Evolutionary conservation across 2,888 invertebrate species (phyloP), one percentile per base, ranked within the genome.

Genomic region (Hofmannophila pseudospretella): DNA sequence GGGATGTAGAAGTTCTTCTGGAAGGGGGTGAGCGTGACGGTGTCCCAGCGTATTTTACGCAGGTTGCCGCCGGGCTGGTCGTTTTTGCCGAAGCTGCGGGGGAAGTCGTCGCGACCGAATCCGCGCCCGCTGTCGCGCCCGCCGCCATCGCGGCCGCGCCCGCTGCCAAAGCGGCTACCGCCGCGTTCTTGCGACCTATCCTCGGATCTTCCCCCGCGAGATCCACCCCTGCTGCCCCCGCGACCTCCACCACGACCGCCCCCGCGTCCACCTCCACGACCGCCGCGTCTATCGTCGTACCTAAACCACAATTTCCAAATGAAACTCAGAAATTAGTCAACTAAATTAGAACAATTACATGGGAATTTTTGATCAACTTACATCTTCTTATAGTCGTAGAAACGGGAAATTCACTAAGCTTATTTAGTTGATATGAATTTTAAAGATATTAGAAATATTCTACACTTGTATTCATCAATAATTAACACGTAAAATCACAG

Each of bases 1-100:
- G 97, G 96, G 25, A 93, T 89, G 67, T 98, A 98, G 67, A 98
- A 98, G 77, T 97, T 95, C 78, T 98, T 98, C 65, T 96, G 91
- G 79, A 98, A 96, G 0, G 96, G 95, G 26, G 93, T 93, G 10
- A 98, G 84, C 23, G 90, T 88, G 9, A 90, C 89, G 58, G 92
- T 88, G 50, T 97, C 96, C 98, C 98, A 98, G 47, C 93, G 91
- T 3, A 97, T 95, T 68, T 95, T 96, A 2, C 95, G 89, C 9
- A 97, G 81, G 39, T 90, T 90, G 20, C 92, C 92, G 4, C 97
- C 97, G 4, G 94, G 93, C 45, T 92, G 91, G 34, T 90, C 89
- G 41, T 90, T 89, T 49, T 90, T 90, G 47, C 89, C 88, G 47
- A 87, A 89, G 39, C 64, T 62, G 28, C 80, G 62, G 45, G 66